Evolutionary conservation across 2,797 vertebrate genomes (phyloP).

Genomic region (Smutsia temminckii): DNA sequence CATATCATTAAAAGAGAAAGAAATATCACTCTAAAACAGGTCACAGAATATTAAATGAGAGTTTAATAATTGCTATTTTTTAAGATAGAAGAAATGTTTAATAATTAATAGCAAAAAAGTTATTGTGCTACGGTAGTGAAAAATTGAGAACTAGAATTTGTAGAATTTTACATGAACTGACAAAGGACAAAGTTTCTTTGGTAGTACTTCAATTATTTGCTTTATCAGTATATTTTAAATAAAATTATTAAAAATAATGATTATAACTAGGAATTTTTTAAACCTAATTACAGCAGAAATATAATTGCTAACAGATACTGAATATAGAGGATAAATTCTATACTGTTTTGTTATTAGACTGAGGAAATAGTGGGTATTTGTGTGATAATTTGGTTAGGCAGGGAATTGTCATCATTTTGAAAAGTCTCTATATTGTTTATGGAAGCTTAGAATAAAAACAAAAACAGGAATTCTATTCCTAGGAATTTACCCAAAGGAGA

Average conservation of each 20-base stretch:
- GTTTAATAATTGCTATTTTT: neutral
- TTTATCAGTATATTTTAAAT: neutral
- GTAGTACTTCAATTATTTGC: neutral
- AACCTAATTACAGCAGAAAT: neutral
- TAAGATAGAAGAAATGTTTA: neutral
- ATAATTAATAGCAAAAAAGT: neutral
- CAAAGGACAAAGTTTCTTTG: neutral
- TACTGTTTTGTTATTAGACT: neutral
- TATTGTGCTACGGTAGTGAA: neutral
- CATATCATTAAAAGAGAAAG: neutral
- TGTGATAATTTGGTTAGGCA: neutral
- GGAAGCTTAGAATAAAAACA: neutral
- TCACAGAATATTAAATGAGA: neutral
- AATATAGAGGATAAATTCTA: neutral
- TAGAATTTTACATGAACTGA: neutral
- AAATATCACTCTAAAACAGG: neutral
- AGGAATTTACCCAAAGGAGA: too few species aligned
- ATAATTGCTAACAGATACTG: neutral
- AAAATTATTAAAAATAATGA: neutral
- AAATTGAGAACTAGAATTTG: neutral
- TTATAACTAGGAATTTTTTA: neutral
- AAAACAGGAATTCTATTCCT: neutral
- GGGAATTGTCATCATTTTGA: neutral
- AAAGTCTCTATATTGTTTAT: neutral
- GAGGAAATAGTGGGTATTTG: neutral